These are phyloP conservation scores for Sepioteuthis lessoniana DNA, from an alignment of 2,888 invertebrate genomes.

Conservation along the genomic window DNA sequence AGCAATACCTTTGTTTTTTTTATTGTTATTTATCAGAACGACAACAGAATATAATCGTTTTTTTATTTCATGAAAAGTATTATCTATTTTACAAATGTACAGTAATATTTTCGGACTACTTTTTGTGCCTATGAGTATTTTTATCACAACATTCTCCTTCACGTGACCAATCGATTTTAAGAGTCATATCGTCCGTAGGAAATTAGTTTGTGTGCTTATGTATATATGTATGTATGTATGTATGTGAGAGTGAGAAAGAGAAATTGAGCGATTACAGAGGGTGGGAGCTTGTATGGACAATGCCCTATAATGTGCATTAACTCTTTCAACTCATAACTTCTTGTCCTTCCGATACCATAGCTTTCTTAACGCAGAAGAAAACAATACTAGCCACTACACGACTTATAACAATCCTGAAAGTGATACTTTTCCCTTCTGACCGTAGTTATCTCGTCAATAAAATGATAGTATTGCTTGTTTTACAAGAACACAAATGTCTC, in stretches of 20 bases:
- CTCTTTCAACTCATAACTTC: no score
- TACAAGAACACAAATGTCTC: background rate
- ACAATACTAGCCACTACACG: background rate
- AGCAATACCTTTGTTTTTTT: background rate
- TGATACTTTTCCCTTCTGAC: background rate
- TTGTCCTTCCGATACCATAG: background rate
- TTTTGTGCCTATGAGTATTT: background rate
- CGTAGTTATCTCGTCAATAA: background rate
- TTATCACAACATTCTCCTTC: background rate
- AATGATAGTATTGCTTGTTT: background rate
- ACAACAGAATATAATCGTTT: background rate
- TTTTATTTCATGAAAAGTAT: background rate
- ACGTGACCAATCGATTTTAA: background rate
- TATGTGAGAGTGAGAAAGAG: background rate
- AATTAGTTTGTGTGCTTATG: background rate
- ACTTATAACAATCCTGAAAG: background rate
- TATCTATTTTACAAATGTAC: slow-evolving; percentile 33
- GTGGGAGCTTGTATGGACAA: background rate
- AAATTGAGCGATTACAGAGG: background rate
- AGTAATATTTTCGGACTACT: background rate
- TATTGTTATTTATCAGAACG: background rate
- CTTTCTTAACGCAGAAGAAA: background rate
- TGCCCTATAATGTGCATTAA: background rate
- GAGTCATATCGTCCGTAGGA: background rate
- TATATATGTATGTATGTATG: background rate